Evolutionary conservation across 2,797 vertebrate genomes (phyloP).

Genomic region (Eleutherodactylus coqui): DNA sequence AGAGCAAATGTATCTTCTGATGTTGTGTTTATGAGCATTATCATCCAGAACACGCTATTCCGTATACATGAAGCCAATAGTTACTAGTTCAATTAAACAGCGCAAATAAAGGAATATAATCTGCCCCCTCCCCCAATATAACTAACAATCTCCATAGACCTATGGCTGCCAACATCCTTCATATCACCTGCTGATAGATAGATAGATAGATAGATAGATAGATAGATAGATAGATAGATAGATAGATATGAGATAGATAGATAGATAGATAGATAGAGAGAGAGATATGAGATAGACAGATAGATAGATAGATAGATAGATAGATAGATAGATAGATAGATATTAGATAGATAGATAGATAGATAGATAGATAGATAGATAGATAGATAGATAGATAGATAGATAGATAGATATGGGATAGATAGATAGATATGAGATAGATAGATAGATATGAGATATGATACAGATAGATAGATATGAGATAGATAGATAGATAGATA

Average conservation of each 20-base stretch:
- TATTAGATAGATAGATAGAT: background rate
- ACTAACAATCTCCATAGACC: background rate
- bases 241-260: constrained; percentile 5
- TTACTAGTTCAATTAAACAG: background rate
- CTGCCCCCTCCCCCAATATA: background rate
- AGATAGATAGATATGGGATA: too few species aligned
- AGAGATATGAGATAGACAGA: background rate
- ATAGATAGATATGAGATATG: too few species aligned
- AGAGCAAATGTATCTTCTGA: background rate
- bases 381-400: background rate
- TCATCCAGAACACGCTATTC: background rate
- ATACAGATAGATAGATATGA: too few species aligned
- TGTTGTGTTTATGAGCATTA: background rate
- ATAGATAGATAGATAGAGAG: background rate
- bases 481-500: too few species aligned
- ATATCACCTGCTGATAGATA: background rate
- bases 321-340: background rate
- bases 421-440: too few species aligned
- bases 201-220: background rate
- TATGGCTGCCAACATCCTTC: background rate
- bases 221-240: background rate
- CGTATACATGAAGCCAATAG: background rate
- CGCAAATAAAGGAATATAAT: background rate
- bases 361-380: background rate
- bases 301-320: background rate